phyloP scores from a whole-genome alignment of 2,888 invertebrate species.

The Troides aeacus region DNA sequence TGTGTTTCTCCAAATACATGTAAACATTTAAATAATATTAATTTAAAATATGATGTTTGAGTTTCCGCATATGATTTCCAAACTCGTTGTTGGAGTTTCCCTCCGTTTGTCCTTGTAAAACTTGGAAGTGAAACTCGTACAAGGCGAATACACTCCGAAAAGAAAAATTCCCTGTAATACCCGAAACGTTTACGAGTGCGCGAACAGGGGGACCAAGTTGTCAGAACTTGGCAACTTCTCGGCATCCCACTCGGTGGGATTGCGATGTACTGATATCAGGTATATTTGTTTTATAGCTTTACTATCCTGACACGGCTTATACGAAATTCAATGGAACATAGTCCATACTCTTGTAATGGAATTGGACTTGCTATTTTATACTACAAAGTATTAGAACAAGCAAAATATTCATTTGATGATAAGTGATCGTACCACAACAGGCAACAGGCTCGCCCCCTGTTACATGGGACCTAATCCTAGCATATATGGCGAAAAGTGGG shows the following conservation, averaged over 20 bases:
- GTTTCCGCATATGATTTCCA: too few species aligned
- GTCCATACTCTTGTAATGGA: too few species aligned
- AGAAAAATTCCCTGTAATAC: slow-evolving; percentile 6
- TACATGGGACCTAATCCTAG: too few species aligned
- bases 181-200: slow-evolving; percentile 12
- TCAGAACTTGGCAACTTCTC: slow-evolving; percentile 12
- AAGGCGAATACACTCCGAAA: slow-evolving; percentile 2
- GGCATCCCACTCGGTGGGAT: slow-evolving; percentile 17
- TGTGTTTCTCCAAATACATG: too few species aligned
- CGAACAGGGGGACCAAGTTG: slow-evolving; percentile 16
- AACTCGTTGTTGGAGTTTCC: too few species aligned
- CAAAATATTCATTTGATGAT: too few species aligned
- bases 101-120: not conserved
- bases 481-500: too few species aligned
- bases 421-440: too few species aligned
- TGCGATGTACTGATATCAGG: slow-evolving; percentile 15
- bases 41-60: too few species aligned
- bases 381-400: not conserved
- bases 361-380: not conserved
- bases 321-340: too few species aligned
- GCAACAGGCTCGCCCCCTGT: too few species aligned
- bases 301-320: not conserved
- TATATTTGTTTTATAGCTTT: slow-evolving; percentile 7
- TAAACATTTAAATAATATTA: too few species aligned
- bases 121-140: not conserved